Evolutionary conservation across 2,797 vertebrate species (phyloP).

Genomic region (Tapera naevia): DNA sequence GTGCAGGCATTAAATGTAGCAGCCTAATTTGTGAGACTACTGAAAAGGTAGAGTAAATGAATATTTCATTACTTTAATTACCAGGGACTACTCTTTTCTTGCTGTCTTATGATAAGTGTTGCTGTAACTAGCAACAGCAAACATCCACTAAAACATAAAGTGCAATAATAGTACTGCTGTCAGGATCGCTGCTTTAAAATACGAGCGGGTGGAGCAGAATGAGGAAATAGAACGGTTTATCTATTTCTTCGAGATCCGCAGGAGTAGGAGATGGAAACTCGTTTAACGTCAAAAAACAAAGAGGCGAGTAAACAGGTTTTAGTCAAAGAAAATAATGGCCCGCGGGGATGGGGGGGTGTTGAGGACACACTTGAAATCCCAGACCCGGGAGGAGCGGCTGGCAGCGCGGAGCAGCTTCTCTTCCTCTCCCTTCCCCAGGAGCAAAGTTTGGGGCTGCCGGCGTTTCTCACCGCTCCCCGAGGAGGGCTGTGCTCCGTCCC

Average conservation of each 20-base stretch:
- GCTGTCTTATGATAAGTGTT: conserved; percentile 94
- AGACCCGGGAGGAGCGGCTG: not conserved
- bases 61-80: conserved; percentile 99
- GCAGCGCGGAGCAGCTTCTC: not conserved
- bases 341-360: not conserved
- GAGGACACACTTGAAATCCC: conserved; percentile 52
- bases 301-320: conserved; percentile 74
- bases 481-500: not conserved
- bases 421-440: not conserved
- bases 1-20: conserved; percentile 94
- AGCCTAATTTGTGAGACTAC: conserved; percentile 96
- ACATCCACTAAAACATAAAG: conserved; percentile 88
- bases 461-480: not conserved
- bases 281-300: conserved; percentile 73
- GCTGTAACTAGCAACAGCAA: conserved; percentile 88
- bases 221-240: conserved; percentile 74
- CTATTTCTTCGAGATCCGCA: conserved; percentile 74
- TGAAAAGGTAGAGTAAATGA: conserved; percentile 99
- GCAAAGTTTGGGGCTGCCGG: conserved; percentile 24
- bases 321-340: conserved; percentile 71
- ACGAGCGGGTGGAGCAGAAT: conserved; percentile 45
- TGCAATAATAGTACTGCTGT: conserved; percentile 93
- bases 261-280: conserved; percentile 72
- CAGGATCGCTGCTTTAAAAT: conserved; percentile 89
- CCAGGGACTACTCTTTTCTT: conserved; percentile 96